A percentile compares a stretch with the other conserved stretches of the same genome.
Conservation (phyloP, 2,888 invertebrate species). For the Dromius quadrimaculatus region DNA sequence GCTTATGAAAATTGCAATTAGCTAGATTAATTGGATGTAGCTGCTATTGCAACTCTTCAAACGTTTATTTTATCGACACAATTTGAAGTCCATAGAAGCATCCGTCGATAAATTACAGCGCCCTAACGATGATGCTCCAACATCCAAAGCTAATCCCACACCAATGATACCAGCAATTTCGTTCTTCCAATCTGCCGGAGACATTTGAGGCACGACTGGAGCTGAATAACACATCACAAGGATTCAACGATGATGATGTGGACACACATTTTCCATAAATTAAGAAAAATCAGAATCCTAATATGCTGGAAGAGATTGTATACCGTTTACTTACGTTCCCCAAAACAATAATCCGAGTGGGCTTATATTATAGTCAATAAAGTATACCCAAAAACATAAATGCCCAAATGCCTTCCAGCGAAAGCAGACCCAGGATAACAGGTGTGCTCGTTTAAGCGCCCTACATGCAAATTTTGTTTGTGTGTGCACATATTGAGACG, state of each 20-base stretch:
- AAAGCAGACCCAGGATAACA: not conserved
- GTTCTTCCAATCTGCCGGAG: slow-evolving; percentile 16
- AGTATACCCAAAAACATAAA: not conserved
- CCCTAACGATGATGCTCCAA: slow-evolving; percentile 13
- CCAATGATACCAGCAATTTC: slow-evolving; percentile 1
- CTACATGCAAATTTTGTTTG: slow-evolving; percentile 1
- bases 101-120: slow-evolving; percentile 28
- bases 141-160: not conserved
- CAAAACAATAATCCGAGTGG: not conserved
- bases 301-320: too few relatives aligned
- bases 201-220: slow-evolving; percentile 12
- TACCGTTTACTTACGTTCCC: too few relatives aligned
- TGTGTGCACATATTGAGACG: not conserved
- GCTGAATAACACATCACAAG: slow-evolving; percentile 28
- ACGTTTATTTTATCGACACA: too few relatives aligned
- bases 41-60: too few relatives aligned
- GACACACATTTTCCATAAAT: too few relatives aligned
- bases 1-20: too few relatives aligned
- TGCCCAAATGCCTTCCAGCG: not conserved
- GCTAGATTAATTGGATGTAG: too few relatives aligned
- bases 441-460: not conserved
- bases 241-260: not conserved
- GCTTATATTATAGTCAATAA: not conserved
- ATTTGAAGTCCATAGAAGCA: not conserved
- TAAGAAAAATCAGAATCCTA: too few relatives aligned